Evolutionary conservation across 2,888 invertebrate genomes (phyloP), one percentile per base, ranked within the genome.

Genomic region (Encarsia formosa): DNA sequence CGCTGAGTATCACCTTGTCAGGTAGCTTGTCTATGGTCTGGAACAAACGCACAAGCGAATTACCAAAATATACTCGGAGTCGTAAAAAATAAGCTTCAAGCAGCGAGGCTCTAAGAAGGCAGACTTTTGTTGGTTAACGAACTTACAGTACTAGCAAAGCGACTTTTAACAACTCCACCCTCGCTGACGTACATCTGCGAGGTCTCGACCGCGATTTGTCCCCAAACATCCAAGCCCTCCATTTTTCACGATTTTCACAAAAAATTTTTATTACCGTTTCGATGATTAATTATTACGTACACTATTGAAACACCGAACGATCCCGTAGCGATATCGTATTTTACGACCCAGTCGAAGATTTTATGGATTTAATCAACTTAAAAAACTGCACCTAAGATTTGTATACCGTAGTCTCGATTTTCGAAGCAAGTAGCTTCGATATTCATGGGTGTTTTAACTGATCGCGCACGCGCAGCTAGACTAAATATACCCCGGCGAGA

Each of bases 21-120:
- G 99, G 98, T 31, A 99, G 80, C 74, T 96, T 94, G 74, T 94
- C 94, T 70, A 95, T 92, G 5, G 93, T 94, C 93, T 94, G 79
- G 13, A 41, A 39, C 39, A 38, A 6, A 15, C 16, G 11, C 16
- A 6, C 16, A 34, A 13, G 34, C 34, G 34, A 34, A 16, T 16
- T 34, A 1, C n/a, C 16, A n/a, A 13, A 15, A n/a, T 34, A 34
- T 15, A 34, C 26, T 26, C n/a, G n/a, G n/a, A n/a, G n/a, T 29
- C 29, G 13, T 13, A 29, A 29, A 29, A 29, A 29, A 29, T 9
- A 29, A 29, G 8, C 29, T 13, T 29, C 13, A 13, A 29, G 13
- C 29, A 29, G 29, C 29, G n/a, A n/a, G n/a, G n/a, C n/a, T n/a
- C n/a, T n/a, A n/a, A n/a, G n/a, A n/a, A n/a, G n/a, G n/a, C n/a